Percentiles rank a stretch among this genome's conserved stretches.
Conservation (phyloP, 2,113 vertebrate genomes). For the Arothron firmamentum region DNA sequence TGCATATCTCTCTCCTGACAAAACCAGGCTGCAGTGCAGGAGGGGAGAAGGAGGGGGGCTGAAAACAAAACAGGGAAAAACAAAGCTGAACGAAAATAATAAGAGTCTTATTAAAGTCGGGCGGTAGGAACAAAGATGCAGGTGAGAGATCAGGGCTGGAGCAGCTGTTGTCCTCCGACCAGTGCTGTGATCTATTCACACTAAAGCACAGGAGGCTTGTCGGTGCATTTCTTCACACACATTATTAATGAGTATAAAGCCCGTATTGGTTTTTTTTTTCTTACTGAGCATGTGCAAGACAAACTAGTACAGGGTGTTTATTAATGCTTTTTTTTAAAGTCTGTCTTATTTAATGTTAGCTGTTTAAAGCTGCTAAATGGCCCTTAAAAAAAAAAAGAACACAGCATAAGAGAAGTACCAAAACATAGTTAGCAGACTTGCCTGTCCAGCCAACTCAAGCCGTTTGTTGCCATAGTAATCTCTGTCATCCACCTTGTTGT, state of each 20-base stretch:
- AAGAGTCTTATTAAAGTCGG: constrained; percentile 77
- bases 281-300: not conserved
- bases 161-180: constrained; percentile 76
- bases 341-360: not conserved
- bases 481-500: constrained; percentile 96
- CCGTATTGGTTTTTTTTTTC: constrained; percentile 22
- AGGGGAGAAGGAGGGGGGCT: constrained; percentile 3
- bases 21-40: constrained; percentile 86
- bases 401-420: constrained; percentile 1
- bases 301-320: constrained; percentile 9
- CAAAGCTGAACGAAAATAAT: constrained; percentile 92
- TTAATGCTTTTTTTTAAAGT: constrained; percentile 6
- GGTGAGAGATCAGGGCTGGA: constrained; percentile 93
- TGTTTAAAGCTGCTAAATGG: too few species aligned
- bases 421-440: constrained; percentile 43
- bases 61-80: constrained; percentile 77
- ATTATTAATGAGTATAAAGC: constrained; percentile 21
- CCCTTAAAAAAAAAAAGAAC: constrained; percentile 2
- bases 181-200: constrained; percentile 57
- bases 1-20: constrained; percentile 94
- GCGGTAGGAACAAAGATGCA: constrained; percentile 81
- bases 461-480: constrained; percentile 99
- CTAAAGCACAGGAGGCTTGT: constrained; percentile 12
- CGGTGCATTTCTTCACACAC: constrained; percentile 5
- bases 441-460: constrained; percentile 95